Evolutionary conservation across 1,140 invertebrate genomes (phyloP).

Genomic region (Drosophila takahashii): DNA sequence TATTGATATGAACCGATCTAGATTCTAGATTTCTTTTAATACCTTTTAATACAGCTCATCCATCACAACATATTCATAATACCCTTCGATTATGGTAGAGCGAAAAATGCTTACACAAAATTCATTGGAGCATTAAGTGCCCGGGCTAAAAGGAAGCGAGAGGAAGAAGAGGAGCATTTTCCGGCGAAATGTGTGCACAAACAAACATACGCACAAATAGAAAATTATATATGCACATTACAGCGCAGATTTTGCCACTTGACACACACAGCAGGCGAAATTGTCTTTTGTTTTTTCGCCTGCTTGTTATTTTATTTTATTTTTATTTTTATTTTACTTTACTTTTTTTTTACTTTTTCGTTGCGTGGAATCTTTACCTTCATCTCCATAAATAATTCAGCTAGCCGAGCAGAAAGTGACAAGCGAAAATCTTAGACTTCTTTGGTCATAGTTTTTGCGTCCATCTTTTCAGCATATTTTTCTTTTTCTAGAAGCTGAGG

Average conservation of each 20-base stretch:
- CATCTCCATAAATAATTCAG: conserved; percentile 44
- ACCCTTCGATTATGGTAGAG: conserved; percentile 17
- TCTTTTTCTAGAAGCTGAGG: conserved; percentile 7
- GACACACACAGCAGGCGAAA: conserved; percentile 52
- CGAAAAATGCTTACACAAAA: conserved; percentile 58
- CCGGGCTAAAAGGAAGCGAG: conserved; percentile 8
- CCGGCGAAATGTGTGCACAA: conserved; percentile 13
- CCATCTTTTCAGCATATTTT: neutral
- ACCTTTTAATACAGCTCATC: conserved; percentile 3
- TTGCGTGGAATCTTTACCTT: conserved; percentile 24
- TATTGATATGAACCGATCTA: neutral
- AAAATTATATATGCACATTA: conserved; percentile 79
- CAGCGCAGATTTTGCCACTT: conserved; percentile 75
- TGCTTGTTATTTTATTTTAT: neutral
- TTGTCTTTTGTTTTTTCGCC: conserved; percentile 18
- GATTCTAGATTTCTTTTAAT: neutral
- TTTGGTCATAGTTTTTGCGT: conserved; percentile 28
- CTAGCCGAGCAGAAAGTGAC: conserved; percentile 44
- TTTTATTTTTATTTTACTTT: neutral
- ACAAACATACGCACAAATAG: conserved; percentile 41
- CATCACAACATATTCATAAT: conserved; percentile 36
- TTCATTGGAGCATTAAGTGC: conserved; percentile 73
- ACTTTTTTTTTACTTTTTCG: neutral
- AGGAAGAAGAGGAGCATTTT: conserved; percentile 31
- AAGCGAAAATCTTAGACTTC: conserved; percentile 31